Evolutionary conservation across 2,888 invertebrate genomes (phyloP).

Genomic region (Hedychridium roseum): DNA sequence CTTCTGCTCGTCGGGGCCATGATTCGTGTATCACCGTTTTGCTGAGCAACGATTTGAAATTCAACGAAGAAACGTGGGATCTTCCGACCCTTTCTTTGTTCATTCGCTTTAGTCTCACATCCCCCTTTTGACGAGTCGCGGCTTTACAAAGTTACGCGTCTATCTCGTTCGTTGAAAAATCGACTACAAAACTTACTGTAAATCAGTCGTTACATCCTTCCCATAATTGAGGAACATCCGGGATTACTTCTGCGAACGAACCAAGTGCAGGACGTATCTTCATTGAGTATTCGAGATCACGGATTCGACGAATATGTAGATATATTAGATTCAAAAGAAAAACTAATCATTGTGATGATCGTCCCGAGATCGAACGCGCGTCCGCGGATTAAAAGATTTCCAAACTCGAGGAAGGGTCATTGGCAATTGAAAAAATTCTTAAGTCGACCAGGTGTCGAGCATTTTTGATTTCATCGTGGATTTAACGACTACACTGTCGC

Average conservation of each 20-base stretch:
- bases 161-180: slow-evolving; percentile 42
- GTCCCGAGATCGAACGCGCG: too few species aligned
- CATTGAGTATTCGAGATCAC: too few species aligned
- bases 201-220: slow-evolving; percentile 42
- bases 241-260: slow-evolving; percentile 20
- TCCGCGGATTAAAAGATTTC: too few species aligned
- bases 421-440: too few species aligned
- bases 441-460: too few species aligned
- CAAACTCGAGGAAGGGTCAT: too few species aligned
- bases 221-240: slow-evolving; percentile 26
- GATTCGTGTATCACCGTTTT: slow-evolving; percentile 13
- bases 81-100: background rate
- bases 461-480: too few species aligned
- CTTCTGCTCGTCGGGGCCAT: slow-evolving; percentile 21
- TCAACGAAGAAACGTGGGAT: slow-evolving; percentile 23
- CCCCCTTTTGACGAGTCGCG: slow-evolving; percentile 20
- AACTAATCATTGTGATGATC: too few species aligned
- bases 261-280: slow-evolving; percentile 37
- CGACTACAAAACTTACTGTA: slow-evolving; percentile 47
- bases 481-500: too few species aligned
- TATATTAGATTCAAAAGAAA: too few species aligned
- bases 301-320: too few species aligned
- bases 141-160: slow-evolving; percentile 19
- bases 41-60: slow-evolving; percentile 33
- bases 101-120: slow-evolving; percentile 16